Conservation (phyloP, 2,113 vertebrate genomes). For the Chloroceryle aenea region DNA sequence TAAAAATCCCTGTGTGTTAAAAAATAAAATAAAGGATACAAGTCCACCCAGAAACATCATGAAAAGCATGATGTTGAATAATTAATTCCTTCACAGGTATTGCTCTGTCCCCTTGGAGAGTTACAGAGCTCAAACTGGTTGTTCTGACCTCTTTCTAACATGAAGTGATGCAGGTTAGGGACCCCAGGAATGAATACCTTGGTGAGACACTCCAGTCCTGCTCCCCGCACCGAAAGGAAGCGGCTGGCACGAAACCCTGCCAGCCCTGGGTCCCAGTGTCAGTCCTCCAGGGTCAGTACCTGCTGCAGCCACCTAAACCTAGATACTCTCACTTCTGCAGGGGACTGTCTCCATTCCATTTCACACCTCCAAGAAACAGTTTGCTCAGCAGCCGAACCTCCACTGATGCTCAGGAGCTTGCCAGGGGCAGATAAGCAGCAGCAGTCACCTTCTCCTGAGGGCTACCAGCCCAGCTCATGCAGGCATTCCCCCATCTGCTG, state of each 20-base stretch:
- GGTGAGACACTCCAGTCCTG: neutral
- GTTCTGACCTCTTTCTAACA: neutral
- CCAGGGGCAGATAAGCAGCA: neutral
- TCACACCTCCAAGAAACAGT: neutral
- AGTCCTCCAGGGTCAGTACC: neutral
- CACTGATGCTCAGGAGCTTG: neutral
- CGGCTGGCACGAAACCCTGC: neutral
- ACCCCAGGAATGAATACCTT: neutral
- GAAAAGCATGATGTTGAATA: neutral
- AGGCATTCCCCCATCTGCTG: neutral
- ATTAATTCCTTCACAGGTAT: neutral
- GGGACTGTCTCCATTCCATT: neutral
- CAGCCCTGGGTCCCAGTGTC: neutral
- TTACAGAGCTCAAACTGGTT: neutral
- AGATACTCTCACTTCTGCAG: neutral
- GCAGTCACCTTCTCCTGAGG: neutral
- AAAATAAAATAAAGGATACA: neutral
- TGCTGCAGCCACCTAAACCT: neutral
- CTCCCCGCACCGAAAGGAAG: neutral
- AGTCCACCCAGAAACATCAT: neutral
- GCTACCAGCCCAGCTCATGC: neutral
- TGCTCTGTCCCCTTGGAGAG: neutral
- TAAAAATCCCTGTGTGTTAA: neutral
- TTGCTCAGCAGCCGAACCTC: neutral
- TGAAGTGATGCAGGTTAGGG: neutral